Evolutionary conservation across 2,797 vertebrate species (phyloP).

Genomic region (Discoglossus pictus): DNA sequence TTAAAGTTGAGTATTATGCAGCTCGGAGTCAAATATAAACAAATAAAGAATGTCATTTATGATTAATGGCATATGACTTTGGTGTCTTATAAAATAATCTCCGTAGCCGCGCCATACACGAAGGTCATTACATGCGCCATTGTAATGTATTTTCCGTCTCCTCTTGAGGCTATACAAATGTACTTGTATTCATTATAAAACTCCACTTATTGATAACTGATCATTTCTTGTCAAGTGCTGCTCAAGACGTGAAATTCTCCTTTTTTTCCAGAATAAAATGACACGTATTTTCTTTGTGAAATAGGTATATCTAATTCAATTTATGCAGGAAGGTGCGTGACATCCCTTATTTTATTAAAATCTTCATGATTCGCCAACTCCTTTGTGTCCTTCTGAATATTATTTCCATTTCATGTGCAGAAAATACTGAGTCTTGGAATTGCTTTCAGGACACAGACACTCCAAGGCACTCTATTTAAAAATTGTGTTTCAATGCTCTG

Average conservation of each 20-base stretch:
- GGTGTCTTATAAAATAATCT: slow-evolving; percentile 72
- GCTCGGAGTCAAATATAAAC: slow-evolving; percentile 83
- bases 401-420: slow-evolving; percentile 42
- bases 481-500: not conserved
- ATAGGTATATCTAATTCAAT: slow-evolving; percentile 56
- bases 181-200: slow-evolving; percentile 54
- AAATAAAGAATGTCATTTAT: slow-evolving; percentile 86
- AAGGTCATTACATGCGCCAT: slow-evolving; percentile 73
- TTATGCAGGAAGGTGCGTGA: slow-evolving; percentile 50
- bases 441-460: slow-evolving; percentile 6
- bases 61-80: slow-evolving; percentile 86
- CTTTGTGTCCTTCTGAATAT: slow-evolving; percentile 54
- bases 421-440: slow-evolving; percentile 32
- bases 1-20: slow-evolving; percentile 86
- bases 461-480: not conserved
- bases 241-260: slow-evolving; percentile 37
- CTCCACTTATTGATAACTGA: slow-evolving; percentile 53
- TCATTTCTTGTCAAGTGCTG: slow-evolving; percentile 53
- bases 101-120: slow-evolving; percentile 73
- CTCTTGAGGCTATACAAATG: slow-evolving; percentile 56
- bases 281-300: slow-evolving; percentile 58
- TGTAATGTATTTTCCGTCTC: slow-evolving; percentile 63
- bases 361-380: slow-evolving; percentile 60
- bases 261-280: slow-evolving; percentile 52
- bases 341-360: slow-evolving; percentile 62